Evolutionary conservation across 2,797 vertebrate genomes (phyloP), one percentile per base, ranked within the genome.

Genomic region (Ctenopoma multispine): DNA sequence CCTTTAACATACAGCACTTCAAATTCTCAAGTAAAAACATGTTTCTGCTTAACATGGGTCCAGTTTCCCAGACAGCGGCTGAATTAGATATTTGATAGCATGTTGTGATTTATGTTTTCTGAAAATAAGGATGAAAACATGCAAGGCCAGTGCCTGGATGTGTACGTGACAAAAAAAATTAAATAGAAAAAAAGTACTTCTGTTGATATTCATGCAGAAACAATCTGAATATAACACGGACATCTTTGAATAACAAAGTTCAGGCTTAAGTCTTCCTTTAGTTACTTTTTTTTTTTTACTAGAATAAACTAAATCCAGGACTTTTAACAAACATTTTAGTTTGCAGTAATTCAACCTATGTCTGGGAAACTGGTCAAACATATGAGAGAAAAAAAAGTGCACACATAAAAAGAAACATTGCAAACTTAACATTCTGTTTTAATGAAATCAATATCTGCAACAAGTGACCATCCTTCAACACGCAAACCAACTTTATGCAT

Each of bases 1-100:
- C 73, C 73, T 62, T 63, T 51, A 51, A 65, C 75, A 69, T 47
- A 78, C 63, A 58, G 63, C 69, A 55, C 63, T 63, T 61, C 56
- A 84, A 76, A 66, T 87, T 89, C 79, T 75, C 63, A 78, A 69
- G 78, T 86, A 63, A 59, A 70, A 72, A 69, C 8, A 11, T n/a
- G 47, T 58, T 41, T 71, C 40, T 56, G 62, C 66, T 63, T 57
- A 58, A 49, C 53, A 10, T 57, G 67, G 38, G 9, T 18, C 58
- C 70, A 71, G 77, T 67, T 81, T 81, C 61, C 60, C 7, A 43
- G 44, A 68, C 40, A 24, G 21, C 31, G 43, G 49, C 31, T 34
- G 36, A 69, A 21, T 38, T 8, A 34, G 17, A 43, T 53, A 17
- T 51, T 24, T 55, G 3, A 59, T 14, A 18, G 27, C 54, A 13